Conservation (phyloP, 2,797 vertebrate genomes). For the Sebastiscus tertius region DNA sequence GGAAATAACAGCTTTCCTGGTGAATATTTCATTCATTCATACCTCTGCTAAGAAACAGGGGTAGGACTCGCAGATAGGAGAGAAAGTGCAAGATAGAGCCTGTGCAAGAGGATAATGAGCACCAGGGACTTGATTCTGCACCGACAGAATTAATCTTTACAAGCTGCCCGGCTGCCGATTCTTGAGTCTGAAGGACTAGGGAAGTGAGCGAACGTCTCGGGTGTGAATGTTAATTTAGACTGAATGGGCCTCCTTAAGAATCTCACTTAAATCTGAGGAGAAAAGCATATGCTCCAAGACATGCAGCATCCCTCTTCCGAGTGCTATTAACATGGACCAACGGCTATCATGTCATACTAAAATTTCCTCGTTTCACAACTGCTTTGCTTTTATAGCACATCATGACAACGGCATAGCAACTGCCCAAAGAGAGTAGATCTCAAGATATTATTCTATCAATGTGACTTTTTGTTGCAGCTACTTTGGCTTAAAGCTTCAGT, state of each 20-base stretch:
- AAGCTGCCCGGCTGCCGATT: slow-evolving; percentile 27
- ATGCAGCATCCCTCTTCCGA: background rate
- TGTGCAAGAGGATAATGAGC: slow-evolving; percentile 45
- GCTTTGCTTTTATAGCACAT: background rate
- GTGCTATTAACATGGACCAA: background rate
- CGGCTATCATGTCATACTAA: background rate
- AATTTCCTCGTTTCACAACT: background rate
- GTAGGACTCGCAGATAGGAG: slow-evolving; percentile 10
- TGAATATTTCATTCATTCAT: slow-evolving; percentile 68
- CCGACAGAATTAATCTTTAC: slow-evolving; percentile 51
- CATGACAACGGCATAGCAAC: background rate
- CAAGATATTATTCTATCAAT: background rate
- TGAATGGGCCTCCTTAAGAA: slow-evolving; percentile 32
- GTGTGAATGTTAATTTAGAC: slow-evolving; percentile 44
- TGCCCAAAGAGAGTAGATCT: background rate
- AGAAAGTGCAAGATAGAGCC: slow-evolving; percentile 21
- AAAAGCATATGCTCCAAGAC: slow-evolving; percentile 1
- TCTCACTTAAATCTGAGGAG: slow-evolving; percentile 22
- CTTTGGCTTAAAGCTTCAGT: background rate
- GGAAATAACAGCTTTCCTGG: slow-evolving; percentile 66
- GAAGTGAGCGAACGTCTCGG: slow-evolving; percentile 33
- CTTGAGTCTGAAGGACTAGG: slow-evolving; percentile 32
- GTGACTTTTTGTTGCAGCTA: background rate
- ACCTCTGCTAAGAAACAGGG: slow-evolving; percentile 23
- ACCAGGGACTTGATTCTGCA: slow-evolving; percentile 35